Base-by-base conservation (phyloP, 2,797 vertebrate genomes). In the Hydrocynus forskahlii region DNA sequence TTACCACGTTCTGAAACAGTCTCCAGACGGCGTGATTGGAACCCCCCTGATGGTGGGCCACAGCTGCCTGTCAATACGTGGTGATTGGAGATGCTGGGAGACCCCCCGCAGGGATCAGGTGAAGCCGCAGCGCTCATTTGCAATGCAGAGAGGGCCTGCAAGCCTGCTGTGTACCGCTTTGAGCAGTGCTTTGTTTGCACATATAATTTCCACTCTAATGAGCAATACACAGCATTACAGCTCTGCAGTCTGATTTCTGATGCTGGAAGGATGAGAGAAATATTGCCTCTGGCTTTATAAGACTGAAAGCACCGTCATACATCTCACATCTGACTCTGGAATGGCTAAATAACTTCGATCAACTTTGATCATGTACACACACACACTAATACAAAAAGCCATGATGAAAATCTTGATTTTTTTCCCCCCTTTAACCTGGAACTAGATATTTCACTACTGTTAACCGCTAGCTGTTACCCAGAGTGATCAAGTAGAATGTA, bases 171-270 rank as follows among this genome's bases (percentile, higher is more conserved):
- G 90, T 88, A 87, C 85, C 82, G 87, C 91, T 88, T 38, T 77
- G 83, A 90, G 88, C 6, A 87, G 83, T 83, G 88, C 91, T 93
- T 92, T 94, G 92, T 94, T 92, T 93, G 93, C 91, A 93, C 92
- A 92, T 92, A 94, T 92, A 84, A 92, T 93, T 93, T 92, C 91
- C 91, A 88, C 89, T 89, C 89, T 93, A 92, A 93, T 93, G 91
- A 93, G 91, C 88, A 84, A 88, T 48, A 87, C 84, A 79, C 21
- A 76, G 76, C 25, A 23, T 5, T 38, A 35, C 71, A 50, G 75
- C 59, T 73, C 68, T n/a, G 52, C 59, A 29, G 54, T 43, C 57
- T 35, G 48, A 71, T 48, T 70, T 76, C 43, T 62, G 80, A 70
- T 13, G 67, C 21, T 63, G 66, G 72, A 25, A 63, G 60, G 38